Base-by-base conservation (phyloP, 2,888 invertebrate genomes). In the Caenorhabditis sp. region DNA sequence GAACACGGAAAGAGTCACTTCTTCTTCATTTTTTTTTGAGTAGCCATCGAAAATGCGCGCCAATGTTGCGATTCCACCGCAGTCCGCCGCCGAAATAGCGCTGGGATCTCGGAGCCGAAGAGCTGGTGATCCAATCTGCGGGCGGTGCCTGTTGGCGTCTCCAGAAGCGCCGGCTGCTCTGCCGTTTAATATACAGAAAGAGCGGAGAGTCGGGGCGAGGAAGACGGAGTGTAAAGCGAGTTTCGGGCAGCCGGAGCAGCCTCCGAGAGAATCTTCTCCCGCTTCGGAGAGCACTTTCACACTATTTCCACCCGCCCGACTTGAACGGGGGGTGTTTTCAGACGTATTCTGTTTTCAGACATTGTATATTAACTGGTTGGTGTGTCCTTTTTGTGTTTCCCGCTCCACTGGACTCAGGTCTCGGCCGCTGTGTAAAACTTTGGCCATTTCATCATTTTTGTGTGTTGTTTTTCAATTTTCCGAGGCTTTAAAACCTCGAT, bases 61-160 rank as follows among this genome's bases (percentile, higher is more conserved):
- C 72, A 35, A 58, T 65, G 63, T 61, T 66, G 61, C 68, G 55
- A 50, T 65, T 65, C 27, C 24, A 56, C 24, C 24, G 39, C 35
- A 17, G 50, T 32, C 32, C 27, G n/a, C 15, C 15, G 37, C 2
- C 26, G 22, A 53, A 39, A 50, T 15, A 62, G 30, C n/a, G n/a
- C 24, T 13, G 0, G 2, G 27, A 73, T 58, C 65, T n/a, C n/a
- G 56, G 66, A 58, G 55, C 48, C 66, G 48, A 48, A 66, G 66
- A 66, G 30, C 37, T 15, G 8, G 45, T 41, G 66, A 66, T 66
- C 62, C 41, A 37, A 52, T 52, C 37, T 48, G 41, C 39, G 56
- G 66, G 66, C 58, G 66, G 66, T 50, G 56, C 66, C 66, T 66
- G 66, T 66, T 66, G 66, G 56, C 48, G 66, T 56, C 56, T 50